These are phyloP conservation scores for Megalopta genalis DNA, from an alignment of 1,140 invertebrate genomes.

Conservation along the genomic window DNA sequence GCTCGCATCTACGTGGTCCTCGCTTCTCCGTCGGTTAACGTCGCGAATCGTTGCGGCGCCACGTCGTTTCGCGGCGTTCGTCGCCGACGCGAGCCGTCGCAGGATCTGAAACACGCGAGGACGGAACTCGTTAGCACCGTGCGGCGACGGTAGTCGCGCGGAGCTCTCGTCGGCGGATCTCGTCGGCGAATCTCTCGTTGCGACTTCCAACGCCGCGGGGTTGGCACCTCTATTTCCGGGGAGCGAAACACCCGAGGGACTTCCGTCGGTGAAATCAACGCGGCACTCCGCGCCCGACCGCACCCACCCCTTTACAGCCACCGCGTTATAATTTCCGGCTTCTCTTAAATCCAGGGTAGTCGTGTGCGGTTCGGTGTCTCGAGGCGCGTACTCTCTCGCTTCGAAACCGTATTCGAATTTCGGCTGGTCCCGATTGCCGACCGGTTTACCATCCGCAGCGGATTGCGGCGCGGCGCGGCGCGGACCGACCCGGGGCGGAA, in stretches of 20 bases:
- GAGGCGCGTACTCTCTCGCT: not conserved
- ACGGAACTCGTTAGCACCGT: not conserved
- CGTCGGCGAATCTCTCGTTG: no score
- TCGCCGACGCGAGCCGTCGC: constrained; percentile 14
- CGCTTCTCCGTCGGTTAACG: constrained; percentile 2
- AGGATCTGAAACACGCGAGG: constrained; percentile 34
- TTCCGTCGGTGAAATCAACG: constrained; percentile 38
- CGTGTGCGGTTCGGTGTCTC: not conserved
- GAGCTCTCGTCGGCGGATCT: no score
- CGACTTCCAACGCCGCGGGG: not conserved
- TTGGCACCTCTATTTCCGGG: constrained; percentile 68
- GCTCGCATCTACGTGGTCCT: not conserved
- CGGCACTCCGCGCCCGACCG: no score
- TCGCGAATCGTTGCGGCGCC: constrained; percentile 8
- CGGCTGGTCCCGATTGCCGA: not conserved
- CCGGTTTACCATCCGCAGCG: no score
- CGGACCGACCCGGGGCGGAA: not conserved
- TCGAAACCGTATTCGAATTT: not conserved
- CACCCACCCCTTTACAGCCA: constrained; percentile 13
- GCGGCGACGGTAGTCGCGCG: no score
- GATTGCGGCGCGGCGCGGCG: not conserved
- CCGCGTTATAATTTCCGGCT: constrained; percentile 65
- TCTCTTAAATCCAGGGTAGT: constrained; percentile 48
- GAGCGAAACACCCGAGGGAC: constrained; percentile 39
- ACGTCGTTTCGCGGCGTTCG: constrained; percentile 24